Base-by-base conservation (phyloP, 2,113 vertebrate genomes). In the Clarias batrachus region DNA sequence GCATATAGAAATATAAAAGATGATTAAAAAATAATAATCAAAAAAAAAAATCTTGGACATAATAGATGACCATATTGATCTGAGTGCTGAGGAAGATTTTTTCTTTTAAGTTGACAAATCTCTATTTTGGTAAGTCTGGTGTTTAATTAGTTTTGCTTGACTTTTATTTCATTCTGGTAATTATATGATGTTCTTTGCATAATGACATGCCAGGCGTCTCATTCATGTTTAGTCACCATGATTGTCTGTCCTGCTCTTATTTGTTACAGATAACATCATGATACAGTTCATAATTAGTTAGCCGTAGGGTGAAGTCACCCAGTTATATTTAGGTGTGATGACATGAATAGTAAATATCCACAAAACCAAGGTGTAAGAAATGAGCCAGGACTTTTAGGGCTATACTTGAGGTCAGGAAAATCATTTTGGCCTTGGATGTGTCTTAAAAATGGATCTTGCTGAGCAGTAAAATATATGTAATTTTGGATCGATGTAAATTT, bases 401-500 rank as follows among this genome's bases (percentile, higher is more conserved):
- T 81, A 41, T 57, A 81, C 78, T 81, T 81, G 2, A 81, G 78
- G 78, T 81, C 57, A 37, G 30, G 57, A 41, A 81, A 81, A 81
- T 81, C 21, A 81, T 81, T 60, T 81, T 62, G 21, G 57, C 78
- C 57, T 41, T 81, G 78, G 4, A 81, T 62, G 30, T 60, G 57
- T 14, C 21, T 21, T 60, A 60, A 81, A 81, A 62, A 62, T 62
- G 59, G 21, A 62, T 41, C 78, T 62, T 62, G 57, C 57, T 41
- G 59, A 62, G 78, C 30, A 81, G 78, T 25, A 62, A 79, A 79
- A 81, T 81, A 14, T 81, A 81, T 81, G 30, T 81, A 4, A 81
- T 81, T 81, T 62, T 21, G 57, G 78, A 81, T 81, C 78, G 25
- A 62, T 81, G 78, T 81, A 62, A 62, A 62, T 81, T 81, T 81